Evolutionary conservation across 2,113 vertebrate genomes (phyloP).

Genomic region (Daphoenositta chrysoptera): DNA sequence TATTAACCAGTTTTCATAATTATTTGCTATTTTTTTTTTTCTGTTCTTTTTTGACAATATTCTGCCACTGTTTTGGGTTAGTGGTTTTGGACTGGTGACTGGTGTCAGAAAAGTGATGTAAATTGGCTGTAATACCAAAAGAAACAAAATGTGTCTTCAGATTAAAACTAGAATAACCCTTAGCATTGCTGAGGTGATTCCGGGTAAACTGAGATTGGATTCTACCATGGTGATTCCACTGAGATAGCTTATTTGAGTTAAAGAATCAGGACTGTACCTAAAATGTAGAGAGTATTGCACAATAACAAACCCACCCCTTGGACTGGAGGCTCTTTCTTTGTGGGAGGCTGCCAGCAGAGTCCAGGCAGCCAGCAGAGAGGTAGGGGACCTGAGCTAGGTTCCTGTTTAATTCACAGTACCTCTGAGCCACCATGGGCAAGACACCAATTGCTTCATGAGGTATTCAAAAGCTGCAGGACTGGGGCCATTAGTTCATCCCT

Average conservation of each 20-base stretch:
- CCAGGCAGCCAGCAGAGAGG: not conserved
- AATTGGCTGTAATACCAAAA: not conserved
- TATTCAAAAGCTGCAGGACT: not conserved
- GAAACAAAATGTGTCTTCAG: not conserved
- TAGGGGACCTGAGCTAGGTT: not conserved
- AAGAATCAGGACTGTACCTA: not conserved
- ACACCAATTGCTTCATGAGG: not conserved
- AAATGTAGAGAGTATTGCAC: not conserved
- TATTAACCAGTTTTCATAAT: not conserved
- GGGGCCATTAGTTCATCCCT: not conserved
- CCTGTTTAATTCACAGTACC: not conserved
- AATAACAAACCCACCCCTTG: not conserved
- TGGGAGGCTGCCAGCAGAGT: not conserved
- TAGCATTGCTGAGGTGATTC: not conserved
- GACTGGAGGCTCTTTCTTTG: not conserved
- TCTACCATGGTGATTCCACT: not conserved
- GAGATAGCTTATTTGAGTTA: not conserved
- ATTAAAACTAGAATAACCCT: not conserved
- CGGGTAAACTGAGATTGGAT: not conserved
- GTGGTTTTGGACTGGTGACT: not conserved
- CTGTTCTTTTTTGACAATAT: not conserved
- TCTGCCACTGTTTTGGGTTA: constrained; percentile 10
- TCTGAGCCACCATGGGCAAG: not conserved
- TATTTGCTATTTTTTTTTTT: not conserved
- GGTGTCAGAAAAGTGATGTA: not conserved